Percentiles rank a stretch among this genome's conserved stretches.
Conservation (phyloP, 1,140 invertebrate species). For the Eueides isabella region DNA sequence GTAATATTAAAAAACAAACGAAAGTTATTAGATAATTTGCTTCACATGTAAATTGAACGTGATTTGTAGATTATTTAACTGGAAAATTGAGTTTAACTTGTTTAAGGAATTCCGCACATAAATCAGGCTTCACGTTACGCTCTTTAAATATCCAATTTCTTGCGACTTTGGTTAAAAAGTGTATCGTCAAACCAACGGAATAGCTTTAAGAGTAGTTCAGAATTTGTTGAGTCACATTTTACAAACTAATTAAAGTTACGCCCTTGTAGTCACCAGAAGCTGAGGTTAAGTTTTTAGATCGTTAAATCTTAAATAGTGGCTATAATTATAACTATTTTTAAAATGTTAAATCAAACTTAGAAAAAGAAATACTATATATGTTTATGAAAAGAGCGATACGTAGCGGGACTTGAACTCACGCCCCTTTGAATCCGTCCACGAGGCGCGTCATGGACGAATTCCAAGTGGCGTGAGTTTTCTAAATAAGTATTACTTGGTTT, state of each 20-base stretch:
- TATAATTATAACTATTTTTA: too few relatives aligned
- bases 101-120: not conserved
- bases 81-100: slow-evolving; percentile 1
- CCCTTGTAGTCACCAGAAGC: not conserved
- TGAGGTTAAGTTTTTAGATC: slow-evolving; percentile 4
- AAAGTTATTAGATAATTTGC: not conserved
- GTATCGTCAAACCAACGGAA: not conserved
- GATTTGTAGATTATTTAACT: not conserved
- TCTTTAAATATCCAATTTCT: slow-evolving; percentile 7
- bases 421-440: too few relatives aligned
- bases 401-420: too few relatives aligned
- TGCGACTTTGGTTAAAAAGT: slow-evolving; percentile 1
- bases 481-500: too few relatives aligned
- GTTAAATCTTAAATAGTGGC: slow-evolving; percentile 2
- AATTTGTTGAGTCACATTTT: slow-evolving; percentile 10
- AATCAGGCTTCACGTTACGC: not conserved
- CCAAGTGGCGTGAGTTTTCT: too few relatives aligned
- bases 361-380: too few relatives aligned
- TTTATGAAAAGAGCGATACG: too few relatives aligned
- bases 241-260: slow-evolving; percentile 21
- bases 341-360: too few relatives aligned
- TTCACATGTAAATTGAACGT: not conserved
- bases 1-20: not conserved
- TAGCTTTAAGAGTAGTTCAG: not conserved
- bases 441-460: too few relatives aligned